Evolutionary conservation across 2,888 invertebrate species (phyloP).

Genomic region (Ennomos fuscantarius): DNA sequence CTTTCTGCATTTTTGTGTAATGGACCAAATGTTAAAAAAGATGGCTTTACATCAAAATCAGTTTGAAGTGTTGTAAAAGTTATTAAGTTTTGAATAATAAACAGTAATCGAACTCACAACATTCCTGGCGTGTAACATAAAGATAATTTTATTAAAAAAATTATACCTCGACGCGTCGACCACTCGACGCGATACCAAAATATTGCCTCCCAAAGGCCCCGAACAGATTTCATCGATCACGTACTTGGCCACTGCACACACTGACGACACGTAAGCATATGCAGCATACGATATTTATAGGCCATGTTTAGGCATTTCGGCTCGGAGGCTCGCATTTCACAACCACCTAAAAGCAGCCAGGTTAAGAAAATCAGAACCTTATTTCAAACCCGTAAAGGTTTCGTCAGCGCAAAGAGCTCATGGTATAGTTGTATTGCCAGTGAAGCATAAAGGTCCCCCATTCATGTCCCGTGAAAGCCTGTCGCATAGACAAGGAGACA

Average conservation of each 20-base stretch:
- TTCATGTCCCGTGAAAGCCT: conserved; percentile 76
- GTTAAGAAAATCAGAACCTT: conserved; percentile 45
- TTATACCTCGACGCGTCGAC: conserved; percentile 18
- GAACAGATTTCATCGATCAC: conserved; percentile 49
- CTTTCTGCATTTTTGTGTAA: neutral
- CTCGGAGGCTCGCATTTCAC: conserved; percentile 50
- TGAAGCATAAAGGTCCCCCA: conserved; percentile 70
- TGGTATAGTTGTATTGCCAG: conserved; percentile 56
- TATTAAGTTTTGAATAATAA: too few relatives aligned
- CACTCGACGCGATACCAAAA: conserved; percentile 17
- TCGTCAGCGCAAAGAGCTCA: conserved; percentile 23
- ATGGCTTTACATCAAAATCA: too few relatives aligned
- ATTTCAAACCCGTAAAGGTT: conserved; percentile 32
- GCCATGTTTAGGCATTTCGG: conserved; percentile 72
- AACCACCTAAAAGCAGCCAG: conserved; percentile 24
- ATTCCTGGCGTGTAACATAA: neutral
- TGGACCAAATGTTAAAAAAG: too few relatives aligned
- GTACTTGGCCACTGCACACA: conserved; percentile 45
- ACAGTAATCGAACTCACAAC: neutral
- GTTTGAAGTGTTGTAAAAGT: too few relatives aligned
- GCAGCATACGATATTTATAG: conserved; percentile 73
- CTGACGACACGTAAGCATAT: conserved; percentile 52
- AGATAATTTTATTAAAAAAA: conserved; percentile 25
- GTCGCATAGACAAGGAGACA: conserved; percentile 72
- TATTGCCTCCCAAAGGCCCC: conserved; percentile 34